Base-by-base conservation (phyloP, 2,797 vertebrate species). In the Pelodytes ibericus region DNA sequence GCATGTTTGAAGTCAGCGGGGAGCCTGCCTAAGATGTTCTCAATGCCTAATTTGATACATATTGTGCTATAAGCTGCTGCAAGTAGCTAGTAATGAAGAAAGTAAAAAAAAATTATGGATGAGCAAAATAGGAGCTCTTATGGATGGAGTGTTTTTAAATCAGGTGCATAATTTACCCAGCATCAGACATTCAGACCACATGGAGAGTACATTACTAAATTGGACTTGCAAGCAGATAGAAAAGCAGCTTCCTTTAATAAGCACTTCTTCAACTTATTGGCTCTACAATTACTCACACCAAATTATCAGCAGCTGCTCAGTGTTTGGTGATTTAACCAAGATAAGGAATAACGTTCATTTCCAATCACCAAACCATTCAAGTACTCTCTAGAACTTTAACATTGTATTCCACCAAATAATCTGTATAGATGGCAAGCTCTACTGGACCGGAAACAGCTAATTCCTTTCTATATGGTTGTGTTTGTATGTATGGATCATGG, bases 221-320 rank as follows among this genome's bases (percentile, higher is more conserved):
- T 94, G 92, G 93, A 95, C 93, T 94, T 93, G 89, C 56, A 15
- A 91, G 89, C 83, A 88, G 88, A 95, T 93, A 95, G 93, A 91
- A 93, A 94, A 90, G 93, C 93, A 92, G 90, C 91, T 93, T 91
- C 89, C 91, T 91, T 89, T 93, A 92, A 93, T 92, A 92, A 92
- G 92, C 91, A 91, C 90, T 92, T 89, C 90, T 92, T 92, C 90
- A 92, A 92, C 90, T 93, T 93, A 92, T 92, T 91, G 88, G 90
- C 91, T 91, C 89, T 90, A 92, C 91, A 92, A 93, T 93, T 93
- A 93, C 89, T 93, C 91, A 89, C 88, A 92, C 89, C 91, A 93
- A 89, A 93, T 93, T 93, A 93, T 88, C 87, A 92, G 90, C 92
- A 93, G 92, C 92, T 93, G 92, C 89, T 92, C 88, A 85, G 87